Base-by-base conservation (phyloP, 1,140 invertebrate genomes). In the Drosophila nigrodunni region DNA sequence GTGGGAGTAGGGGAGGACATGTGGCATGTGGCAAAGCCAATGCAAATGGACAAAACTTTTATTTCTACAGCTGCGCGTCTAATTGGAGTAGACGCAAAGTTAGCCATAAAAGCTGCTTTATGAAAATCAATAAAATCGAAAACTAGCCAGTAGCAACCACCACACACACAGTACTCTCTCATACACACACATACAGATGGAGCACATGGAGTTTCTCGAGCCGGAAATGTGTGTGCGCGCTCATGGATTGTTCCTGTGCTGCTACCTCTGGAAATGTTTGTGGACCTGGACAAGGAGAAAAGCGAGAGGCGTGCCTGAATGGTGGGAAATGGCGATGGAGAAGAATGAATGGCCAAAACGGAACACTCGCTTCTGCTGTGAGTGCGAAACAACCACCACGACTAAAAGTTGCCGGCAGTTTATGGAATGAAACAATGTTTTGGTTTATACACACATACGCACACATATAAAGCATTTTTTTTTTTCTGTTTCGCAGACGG, bases 61-160 rank as follows among this genome's bases (percentile, higher is more conserved):
- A 50, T 57, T 64, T 57, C 25, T 62, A 71, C 69, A 57, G 74
- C 74, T 65, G 54, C 43, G 39, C 9, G 52, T 75, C 79, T 83
- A 88, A 80, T 88, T 87, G 75, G 83, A 76, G 77, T 80, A 85
- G 55, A 55, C 49, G 61, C 50, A 78, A 78, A 74, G 65, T 74
- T 72, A 65, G 58, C 67, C 55, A 55, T 67, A 76, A 87, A 81
- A 74, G 82, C 60, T 70, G 73, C 77, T 89, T 89, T 88, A 89
- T 80, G 77, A 88, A 88, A 88, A 88, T 88, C 85, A 77, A 88
- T 88, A 89, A 89, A 88, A 88, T 88, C 85, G 85, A 85, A 88
- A 88, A 88, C 80, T 89, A 88, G 77, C 85, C 80, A 83, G 71
- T 65, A 72, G 49, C 77, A 71, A 78, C 80, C 77, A 82, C 80